These are phyloP conservation scores for Rhagonycha fulva DNA, from an alignment of 2,888 invertebrate genomes.

Conservation along the genomic window DNA sequence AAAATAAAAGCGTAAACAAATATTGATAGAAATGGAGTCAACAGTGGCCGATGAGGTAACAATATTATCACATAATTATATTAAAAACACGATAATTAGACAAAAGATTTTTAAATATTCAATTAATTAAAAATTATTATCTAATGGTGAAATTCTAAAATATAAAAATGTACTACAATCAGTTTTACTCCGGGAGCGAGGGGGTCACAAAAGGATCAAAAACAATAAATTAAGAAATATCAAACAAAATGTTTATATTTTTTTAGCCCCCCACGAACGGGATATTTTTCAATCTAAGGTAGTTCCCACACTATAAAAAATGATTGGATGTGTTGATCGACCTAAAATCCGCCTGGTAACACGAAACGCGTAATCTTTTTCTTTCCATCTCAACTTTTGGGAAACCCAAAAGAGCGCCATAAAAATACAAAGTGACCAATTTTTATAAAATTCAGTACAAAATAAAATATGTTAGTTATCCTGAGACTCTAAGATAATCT, in stretches of 20 bases:
- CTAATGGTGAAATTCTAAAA: neutral
- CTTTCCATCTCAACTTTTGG: neutral
- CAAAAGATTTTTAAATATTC: neutral
- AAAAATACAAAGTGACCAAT: neutral
- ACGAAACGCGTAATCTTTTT: neutral
- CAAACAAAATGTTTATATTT: too few species aligned
- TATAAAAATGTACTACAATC: neutral
- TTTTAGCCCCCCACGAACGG: too few species aligned
- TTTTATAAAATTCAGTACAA: neutral
- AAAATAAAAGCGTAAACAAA: neutral
- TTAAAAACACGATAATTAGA: neutral
- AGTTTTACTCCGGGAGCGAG: neutral
- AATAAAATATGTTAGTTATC: neutral
- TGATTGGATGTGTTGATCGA: neutral
- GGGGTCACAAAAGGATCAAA: neutral
- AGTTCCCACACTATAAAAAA: neutral
- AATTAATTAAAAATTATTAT: neutral
- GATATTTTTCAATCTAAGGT: neutral
- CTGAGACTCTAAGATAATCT: neutral
- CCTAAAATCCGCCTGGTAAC: neutral
- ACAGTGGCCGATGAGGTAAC: neutral
- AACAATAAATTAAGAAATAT: too few species aligned
- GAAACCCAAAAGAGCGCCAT: neutral
- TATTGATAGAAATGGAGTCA: neutral
- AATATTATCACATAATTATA: neutral